Percentiles rank a stretch among this genome's conserved stretches.
Evolutionary conservation across 2,888 invertebrate genomes (phyloP).

Genomic region (Andrena fulva): DNA sequence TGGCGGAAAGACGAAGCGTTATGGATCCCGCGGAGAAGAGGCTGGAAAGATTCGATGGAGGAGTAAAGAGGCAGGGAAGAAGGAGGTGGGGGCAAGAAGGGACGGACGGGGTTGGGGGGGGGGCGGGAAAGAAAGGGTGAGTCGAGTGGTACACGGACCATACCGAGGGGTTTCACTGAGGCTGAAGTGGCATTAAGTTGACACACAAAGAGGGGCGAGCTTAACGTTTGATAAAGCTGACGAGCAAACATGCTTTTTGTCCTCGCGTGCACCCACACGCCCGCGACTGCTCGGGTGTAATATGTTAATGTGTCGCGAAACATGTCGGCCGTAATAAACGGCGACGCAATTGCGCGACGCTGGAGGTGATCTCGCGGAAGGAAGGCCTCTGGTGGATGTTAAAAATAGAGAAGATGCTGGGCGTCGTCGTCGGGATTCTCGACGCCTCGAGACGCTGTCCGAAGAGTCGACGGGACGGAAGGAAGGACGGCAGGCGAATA

Average conservation of each 20-base stretch:
- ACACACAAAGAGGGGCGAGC: constrained; percentile 76
- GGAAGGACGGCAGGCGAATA: not conserved
- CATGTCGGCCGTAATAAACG: constrained; percentile 71
- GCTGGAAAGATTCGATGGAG: constrained; percentile 24
- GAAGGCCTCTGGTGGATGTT: constrained; percentile 24
- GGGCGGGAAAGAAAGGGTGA: constrained; percentile 20
- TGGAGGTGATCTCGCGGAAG: not conserved
- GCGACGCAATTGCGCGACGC: not conserved
- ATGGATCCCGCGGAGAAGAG: constrained; percentile 14
- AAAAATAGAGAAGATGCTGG: constrained; percentile 43
- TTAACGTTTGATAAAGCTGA: constrained; percentile 79
- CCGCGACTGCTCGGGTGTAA: constrained; percentile 59
- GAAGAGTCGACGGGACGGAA: not conserved
- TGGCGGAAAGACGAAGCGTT: not conserved
- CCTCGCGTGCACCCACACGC: constrained; percentile 57
- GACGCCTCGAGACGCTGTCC: constrained; percentile 15
- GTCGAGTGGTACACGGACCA: constrained; percentile 54
- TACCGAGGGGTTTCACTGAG: constrained; percentile 65
- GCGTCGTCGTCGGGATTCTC: constrained; percentile 16
- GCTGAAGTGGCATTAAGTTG: constrained; percentile 79
- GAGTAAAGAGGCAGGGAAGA: constrained; percentile 13
- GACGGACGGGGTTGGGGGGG: not conserved
- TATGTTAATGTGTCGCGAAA: constrained; percentile 78
- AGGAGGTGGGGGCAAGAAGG: not conserved
- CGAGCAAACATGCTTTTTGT: constrained; percentile 79